Conservation (phyloP, 1,140 invertebrate species). For the Cherax quadricarinatus region DNA sequence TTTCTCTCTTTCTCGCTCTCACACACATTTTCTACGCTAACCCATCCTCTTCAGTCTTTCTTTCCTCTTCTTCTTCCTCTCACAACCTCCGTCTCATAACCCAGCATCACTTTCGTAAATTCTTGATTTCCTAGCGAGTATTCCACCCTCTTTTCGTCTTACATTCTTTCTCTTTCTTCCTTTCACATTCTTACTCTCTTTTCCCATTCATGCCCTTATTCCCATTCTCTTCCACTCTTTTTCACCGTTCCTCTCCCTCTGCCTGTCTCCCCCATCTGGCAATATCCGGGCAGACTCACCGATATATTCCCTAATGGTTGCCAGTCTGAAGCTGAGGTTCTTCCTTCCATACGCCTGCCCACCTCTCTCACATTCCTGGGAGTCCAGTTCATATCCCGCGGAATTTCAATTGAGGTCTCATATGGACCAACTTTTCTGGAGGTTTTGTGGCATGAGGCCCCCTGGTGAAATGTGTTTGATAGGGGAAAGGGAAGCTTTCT, state of each 20-base stretch:
- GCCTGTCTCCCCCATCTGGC: neutral
- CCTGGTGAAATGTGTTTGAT: too few species aligned
- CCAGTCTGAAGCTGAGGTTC: neutral
- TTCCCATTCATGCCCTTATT: neutral
- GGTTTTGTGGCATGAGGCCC: too few species aligned
- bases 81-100: neutral
- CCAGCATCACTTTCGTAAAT: neutral
- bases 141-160: neutral
- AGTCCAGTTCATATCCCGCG: neutral
- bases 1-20: neutral
- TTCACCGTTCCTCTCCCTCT: neutral
- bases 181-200: neutral
- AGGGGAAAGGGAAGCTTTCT: too few species aligned
- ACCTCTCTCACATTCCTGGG: neutral
- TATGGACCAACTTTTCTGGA: too few species aligned
- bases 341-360: neutral
- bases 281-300: neutral
- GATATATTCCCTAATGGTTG: neutral
- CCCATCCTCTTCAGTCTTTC: neutral
- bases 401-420: slow-evolving; percentile 4
- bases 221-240: too few species aligned
- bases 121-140: too few species aligned
- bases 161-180: neutral
- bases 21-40: neutral
- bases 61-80: neutral